Base-by-base conservation (phyloP, 2,797 vertebrate genomes). In the Tangara arthus region DNA sequence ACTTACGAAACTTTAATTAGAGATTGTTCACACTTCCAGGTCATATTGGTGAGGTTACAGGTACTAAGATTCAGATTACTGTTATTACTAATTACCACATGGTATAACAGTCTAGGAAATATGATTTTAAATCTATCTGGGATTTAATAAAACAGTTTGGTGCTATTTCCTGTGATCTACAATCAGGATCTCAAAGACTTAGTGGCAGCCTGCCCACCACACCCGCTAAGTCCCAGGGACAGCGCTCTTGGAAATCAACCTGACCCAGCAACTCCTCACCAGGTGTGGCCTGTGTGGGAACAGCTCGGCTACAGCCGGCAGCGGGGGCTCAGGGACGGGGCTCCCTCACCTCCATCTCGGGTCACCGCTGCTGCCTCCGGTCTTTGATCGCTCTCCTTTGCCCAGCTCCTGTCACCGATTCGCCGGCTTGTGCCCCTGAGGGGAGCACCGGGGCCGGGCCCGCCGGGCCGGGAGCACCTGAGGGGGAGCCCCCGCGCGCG, bases 381-480 rank as follows among this genome's bases (percentile, higher is more conserved):
- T 20, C 57, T 17, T 20, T 2, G 4, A 13, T 30, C 8, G 9
- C 30, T 32, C 34, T 19, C 28, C 30, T 66, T 53, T 12, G 21
- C 26, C 1, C 17, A 8, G 1, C 17, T 2, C 14, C 14, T 22
- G 46, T 15, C 44, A 2, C n/a, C 30, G 32, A 14, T 6, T 32
- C 19, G 20, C 13, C 13, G 2, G 30, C 53, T 14, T 32, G 30
- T n/a, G 52, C 12, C 8, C 52, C 52, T 32, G 30, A 30, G 30
- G 17, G 30, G 50, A 30, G 50, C 41, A 5, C 35, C 49, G 4
- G 50, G 4, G 50, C 7, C 28, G 26, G 49, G 6, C 26, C 4
- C 47, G 24, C 46, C 22, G 42, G 42, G 19, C 20, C 9, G 10
- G 42, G 42, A 44, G 19, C 42, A 11, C 44, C 47, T 16, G 46